Evolutionary conservation across 2,797 vertebrate genomes (phyloP).

Genomic region (Argyrosomus regius): DNA sequence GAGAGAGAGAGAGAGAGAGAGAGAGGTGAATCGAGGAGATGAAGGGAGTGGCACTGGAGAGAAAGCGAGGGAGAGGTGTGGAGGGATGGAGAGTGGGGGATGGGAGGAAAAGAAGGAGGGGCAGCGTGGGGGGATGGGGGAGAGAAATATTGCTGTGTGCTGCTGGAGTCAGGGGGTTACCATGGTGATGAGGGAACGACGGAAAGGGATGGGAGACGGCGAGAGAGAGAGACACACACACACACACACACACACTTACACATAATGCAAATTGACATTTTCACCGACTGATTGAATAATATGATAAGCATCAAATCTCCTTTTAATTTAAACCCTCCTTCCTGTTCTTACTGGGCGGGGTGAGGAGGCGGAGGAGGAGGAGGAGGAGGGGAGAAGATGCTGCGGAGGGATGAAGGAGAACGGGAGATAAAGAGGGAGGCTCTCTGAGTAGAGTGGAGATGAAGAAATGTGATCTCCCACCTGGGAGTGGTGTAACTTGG

Average conservation of each 20-base stretch:
- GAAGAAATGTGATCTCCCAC: constrained; percentile 51
- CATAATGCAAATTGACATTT: constrained; percentile 52
- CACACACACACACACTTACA: background rate
- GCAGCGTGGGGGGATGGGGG: constrained; percentile 63
- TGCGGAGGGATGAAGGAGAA: constrained; percentile 3
- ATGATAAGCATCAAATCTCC: constrained; percentile 52
- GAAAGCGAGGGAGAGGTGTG: constrained; percentile 59
- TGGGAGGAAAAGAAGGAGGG: constrained; percentile 65
- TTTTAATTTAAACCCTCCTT: constrained; percentile 63
- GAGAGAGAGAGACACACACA: background rate
- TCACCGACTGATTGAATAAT: constrained; percentile 59
- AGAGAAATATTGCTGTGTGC: constrained; percentile 62
- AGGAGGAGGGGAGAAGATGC: background rate
- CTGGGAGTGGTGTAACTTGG: constrained; percentile 40
- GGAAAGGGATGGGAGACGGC: constrained; percentile 33
- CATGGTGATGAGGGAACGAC: constrained; percentile 69
- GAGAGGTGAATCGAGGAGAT: constrained; percentile 62
- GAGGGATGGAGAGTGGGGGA: constrained; percentile 72
- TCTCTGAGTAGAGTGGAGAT: constrained; percentile 29
- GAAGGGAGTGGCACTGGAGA: constrained; percentile 75
- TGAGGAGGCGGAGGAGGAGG: background rate
- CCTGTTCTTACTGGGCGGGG: constrained; percentile 15
- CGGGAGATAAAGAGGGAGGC: background rate
- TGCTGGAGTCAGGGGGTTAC: constrained; percentile 75
- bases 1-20: background rate